Evolutionary conservation across 2,888 invertebrate species (phyloP).

Genomic region (Saturnia japonica): DNA sequence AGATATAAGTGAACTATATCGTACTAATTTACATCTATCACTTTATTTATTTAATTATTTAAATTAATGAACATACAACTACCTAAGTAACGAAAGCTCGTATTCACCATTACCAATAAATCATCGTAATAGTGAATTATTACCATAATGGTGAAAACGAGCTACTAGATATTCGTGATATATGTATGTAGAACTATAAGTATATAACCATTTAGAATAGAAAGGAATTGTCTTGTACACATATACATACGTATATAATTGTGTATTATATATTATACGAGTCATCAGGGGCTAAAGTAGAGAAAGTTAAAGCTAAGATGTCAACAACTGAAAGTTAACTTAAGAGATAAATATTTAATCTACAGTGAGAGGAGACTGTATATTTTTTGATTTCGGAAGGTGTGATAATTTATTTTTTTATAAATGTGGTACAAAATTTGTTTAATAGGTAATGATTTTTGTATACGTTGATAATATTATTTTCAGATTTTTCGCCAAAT

Average conservation of each 20-base stretch:
- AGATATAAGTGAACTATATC: no score
- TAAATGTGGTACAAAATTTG: neutral
- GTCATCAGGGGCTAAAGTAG: constrained; percentile 20
- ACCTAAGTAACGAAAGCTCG: no score
- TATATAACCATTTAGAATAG: neutral
- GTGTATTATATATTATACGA: constrained; percentile 10
- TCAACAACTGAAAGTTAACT: constrained; percentile 33
- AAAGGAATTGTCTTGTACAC: neutral
- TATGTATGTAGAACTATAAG: neutral
- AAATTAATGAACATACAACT: no score
- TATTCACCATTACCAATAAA: no score
- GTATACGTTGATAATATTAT: neutral
- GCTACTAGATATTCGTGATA: no score
- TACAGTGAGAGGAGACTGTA: neutral
- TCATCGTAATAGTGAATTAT: no score
- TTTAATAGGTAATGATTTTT: neutral
- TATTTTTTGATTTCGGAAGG: neutral
- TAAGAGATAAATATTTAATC: constrained; percentile 30
- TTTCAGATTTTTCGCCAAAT: neutral
- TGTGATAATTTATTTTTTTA: neutral
- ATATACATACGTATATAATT: neutral
- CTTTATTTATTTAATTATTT: no score
- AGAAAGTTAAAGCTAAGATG: constrained; percentile 41
- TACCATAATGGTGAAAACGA: no score
- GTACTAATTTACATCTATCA: no score